Percentiles rank a stretch among this genome's conserved stretches.
phyloP scores from a whole-genome alignment of 2,888 invertebrate species.

The Nematopogon swammerdamellus region DNA sequence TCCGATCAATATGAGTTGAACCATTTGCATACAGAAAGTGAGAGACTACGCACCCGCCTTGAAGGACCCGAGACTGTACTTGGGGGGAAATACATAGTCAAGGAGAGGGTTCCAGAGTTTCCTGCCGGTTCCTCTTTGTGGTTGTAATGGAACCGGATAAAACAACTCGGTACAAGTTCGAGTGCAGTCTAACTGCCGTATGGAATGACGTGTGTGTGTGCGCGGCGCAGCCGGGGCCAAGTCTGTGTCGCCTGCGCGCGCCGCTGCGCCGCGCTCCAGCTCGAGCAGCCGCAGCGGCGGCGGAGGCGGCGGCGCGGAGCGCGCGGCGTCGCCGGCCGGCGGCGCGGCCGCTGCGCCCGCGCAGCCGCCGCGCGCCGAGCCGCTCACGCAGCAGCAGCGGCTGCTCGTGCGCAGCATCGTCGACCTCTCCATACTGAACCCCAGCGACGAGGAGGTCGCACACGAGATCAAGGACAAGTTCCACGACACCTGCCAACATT shows the following conservation, averaged over 20 bases:
- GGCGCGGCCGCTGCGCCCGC: conserved; percentile 14
- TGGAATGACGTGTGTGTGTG: too few relatives aligned
- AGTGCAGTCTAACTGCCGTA: too few relatives aligned
- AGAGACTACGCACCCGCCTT: too few relatives aligned
- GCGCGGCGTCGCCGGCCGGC: too few relatives aligned
- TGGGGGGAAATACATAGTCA: too few relatives aligned
- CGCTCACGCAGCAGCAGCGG: conserved; percentile 26
- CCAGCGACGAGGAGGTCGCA: conserved; percentile 29
- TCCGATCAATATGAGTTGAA: too few relatives aligned
- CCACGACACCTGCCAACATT: conserved; percentile 31
- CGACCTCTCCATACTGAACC: conserved; percentile 28
- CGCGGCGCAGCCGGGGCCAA: conserved; percentile 16
- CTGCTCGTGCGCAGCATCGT: conserved; percentile 31
- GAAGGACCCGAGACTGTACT: too few relatives aligned
- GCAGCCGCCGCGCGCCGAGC: conserved; percentile 15
- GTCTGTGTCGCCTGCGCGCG: conserved; percentile 30
- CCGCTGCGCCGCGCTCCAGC: conserved; percentile 27
- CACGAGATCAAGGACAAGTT: conserved; percentile 28
- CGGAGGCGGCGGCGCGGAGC: conserved; percentile 10
- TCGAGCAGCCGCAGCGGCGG: conserved; percentile 26
- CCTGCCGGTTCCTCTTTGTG: too few relatives aligned
- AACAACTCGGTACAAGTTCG: too few relatives aligned
- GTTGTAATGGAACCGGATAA: too few relatives aligned
- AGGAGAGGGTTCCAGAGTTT: too few relatives aligned
- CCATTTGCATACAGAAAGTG: too few relatives aligned